Evolutionary conservation across 2,888 invertebrate species (phyloP), one percentile per base, ranked within the genome.

Genomic region (Pachydiplax longipennis): DNA sequence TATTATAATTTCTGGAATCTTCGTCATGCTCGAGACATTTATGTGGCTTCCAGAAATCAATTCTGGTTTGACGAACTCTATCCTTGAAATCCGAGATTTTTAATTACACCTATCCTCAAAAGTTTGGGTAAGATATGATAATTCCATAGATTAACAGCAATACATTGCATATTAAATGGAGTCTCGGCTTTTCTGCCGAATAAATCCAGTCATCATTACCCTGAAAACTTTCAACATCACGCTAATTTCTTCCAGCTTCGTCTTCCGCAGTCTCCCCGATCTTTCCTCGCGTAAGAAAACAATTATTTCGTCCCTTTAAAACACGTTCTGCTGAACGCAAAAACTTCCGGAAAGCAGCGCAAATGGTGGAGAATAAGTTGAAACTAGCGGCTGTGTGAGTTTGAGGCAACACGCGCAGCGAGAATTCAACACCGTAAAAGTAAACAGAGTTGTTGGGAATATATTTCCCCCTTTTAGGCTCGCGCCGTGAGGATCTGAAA

Each of bases 311-410:
- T 35, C 61, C 35, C 22, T 87, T 87, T 37, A 18, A 65, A 87
- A 40, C 58, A 18, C 40, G 10, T 3, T 22, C 61, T 37, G 61
- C 65, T n/a, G 35, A 35, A 58, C 83, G 61, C 61, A 87, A 87
- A 65, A 83, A 87, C 87, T 65, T 87, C 87, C 22, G 37, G 61
- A 65, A 37, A 65, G 37, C 61, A 58, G 37, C 61, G 61, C 61
- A 87, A 87, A 87, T 87, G 35, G 87, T n/a, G 61, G 87, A 40
- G 87, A 87, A 87, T 87, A 65, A 87, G 87, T 40, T 31, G 48
- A 65, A 65, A 61, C 37, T 58, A 65, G 87, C 35, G 35, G 61
- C 31, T 18, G 48, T 25, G 83, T 15, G 83, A 61, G 61, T 58
- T 22, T 37, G 58, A 37, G 87, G 87, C 61, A 87, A 61, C 61